Percentiles rank a stretch among this genome's conserved stretches.
Evolutionary conservation across 2,888 invertebrate genomes (phyloP).

Genomic region (Sipha maydis): DNA sequence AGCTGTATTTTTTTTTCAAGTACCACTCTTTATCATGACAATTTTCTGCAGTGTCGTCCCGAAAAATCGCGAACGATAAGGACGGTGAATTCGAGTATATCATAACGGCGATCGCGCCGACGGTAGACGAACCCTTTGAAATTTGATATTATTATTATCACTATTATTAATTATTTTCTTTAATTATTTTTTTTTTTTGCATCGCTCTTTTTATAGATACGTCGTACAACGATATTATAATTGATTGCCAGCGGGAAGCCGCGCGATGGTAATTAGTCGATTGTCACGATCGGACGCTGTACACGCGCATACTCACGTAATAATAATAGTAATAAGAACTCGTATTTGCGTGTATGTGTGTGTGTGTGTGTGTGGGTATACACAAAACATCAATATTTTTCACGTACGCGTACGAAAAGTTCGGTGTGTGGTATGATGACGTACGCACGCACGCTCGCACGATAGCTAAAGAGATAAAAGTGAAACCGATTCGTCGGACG

Average conservation of each 20-base stretch:
- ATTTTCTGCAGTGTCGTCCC: no score
- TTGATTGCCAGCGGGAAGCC: conserved; percentile 30
- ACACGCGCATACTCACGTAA: background rate
- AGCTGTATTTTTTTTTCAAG: no score
- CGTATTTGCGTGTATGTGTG: background rate
- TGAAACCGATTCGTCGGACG: conserved; percentile 43
- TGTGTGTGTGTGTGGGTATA: background rate
- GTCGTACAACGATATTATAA: background rate
- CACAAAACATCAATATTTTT: background rate
- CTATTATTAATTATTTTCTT: no score
- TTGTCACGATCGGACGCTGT: background rate
- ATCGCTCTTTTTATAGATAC: background rate
- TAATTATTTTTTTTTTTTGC: background rate
- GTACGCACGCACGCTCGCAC: background rate
- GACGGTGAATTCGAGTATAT: no score
- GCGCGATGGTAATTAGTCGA: background rate
- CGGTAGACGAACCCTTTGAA: no score
- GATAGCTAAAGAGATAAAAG: conserved; percentile 2
- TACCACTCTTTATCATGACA: no score
- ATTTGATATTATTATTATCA: background rate
- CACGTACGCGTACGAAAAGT: conserved; percentile 7
- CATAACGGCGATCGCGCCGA: no score
- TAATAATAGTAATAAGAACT: no score
- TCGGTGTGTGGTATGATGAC: conserved; percentile 9
- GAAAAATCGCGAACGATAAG: no score